Evolutionary conservation across 2,888 invertebrate genomes (phyloP).

Genomic region (Lasioglossum morio): DNA sequence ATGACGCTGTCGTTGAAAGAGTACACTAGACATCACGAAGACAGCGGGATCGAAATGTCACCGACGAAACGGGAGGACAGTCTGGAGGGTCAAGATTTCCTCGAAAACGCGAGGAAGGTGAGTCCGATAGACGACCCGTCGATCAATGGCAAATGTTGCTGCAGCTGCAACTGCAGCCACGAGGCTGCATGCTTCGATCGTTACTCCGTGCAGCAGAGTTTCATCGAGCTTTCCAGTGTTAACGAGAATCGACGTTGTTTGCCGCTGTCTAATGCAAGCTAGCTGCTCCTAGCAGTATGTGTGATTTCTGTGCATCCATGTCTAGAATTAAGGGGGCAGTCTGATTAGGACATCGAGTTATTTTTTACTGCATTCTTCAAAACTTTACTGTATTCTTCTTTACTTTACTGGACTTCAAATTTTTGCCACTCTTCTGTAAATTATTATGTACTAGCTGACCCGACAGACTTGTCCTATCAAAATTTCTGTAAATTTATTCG

Average conservation of each 20-base stretch:
- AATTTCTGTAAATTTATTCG: too few relatives aligned
- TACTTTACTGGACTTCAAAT: too few relatives aligned
- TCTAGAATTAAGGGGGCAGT: not conserved
- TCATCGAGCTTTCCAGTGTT: constrained; percentile 44
- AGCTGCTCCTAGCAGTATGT: not conserved
- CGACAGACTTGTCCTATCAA: too few relatives aligned
- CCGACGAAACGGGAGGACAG: constrained; percentile 71
- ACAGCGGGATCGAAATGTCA: constrained; percentile 76
- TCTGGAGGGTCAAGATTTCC: constrained; percentile 82
- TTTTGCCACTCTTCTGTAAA: too few relatives aligned
- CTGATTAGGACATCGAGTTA: not conserved
- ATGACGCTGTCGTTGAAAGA: constrained; percentile 58
- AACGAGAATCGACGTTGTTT: constrained; percentile 54
- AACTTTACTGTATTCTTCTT: not conserved
- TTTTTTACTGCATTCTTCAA: not conserved
- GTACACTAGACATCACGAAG: constrained; percentile 70
- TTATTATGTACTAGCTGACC: too few relatives aligned
- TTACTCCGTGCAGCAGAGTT: constrained; percentile 43
- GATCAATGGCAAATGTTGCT: constrained; percentile 53
- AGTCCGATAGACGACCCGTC: constrained; percentile 78
- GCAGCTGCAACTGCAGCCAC: constrained; percentile 53
- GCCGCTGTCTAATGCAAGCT: constrained; percentile 58
- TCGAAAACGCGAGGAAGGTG: constrained; percentile 85
- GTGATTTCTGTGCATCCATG: constrained; percentile 24
- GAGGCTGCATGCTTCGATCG: constrained; percentile 53